These are phyloP conservation scores for Theristus sp. DNA, from an alignment of 2,888 invertebrate genomes.

Conservation along the genomic window DNA sequence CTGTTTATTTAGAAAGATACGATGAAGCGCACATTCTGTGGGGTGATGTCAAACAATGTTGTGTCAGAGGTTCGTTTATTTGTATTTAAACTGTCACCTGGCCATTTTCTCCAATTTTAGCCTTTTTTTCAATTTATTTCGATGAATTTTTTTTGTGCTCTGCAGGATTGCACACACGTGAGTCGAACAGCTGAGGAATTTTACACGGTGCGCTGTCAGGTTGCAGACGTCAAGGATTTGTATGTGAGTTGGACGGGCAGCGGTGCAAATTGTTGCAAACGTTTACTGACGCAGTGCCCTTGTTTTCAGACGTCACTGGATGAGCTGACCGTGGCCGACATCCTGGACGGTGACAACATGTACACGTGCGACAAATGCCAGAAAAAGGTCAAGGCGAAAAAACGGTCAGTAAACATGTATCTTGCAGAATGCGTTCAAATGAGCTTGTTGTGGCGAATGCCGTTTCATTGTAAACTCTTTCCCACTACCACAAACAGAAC, in stretches of 20 bases:
- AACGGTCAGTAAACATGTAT: conserved; percentile 41
- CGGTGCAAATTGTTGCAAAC: too few species aligned
- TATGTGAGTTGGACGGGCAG: conserved; percentile 38
- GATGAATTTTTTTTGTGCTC: too few species aligned
- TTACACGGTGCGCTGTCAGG: conserved; percentile 85
- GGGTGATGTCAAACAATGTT: conserved; percentile 80
- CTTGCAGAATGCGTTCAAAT: conserved; percentile 1
- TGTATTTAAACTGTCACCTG: too few species aligned
- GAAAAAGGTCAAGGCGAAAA: conserved; percentile 82
- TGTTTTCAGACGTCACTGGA: conserved; percentile 54
- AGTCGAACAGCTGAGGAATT: conserved; percentile 84
- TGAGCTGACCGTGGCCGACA: conserved; percentile 91
- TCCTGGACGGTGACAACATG: conserved; percentile 88
- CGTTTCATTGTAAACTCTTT: too few species aligned
- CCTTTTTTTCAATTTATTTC: too few species aligned
- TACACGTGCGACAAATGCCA: conserved; percentile 83
- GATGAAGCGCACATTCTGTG: too few species aligned
- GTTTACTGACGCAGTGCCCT: background rate
- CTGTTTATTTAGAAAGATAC: too few species aligned
- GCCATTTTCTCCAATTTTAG: too few species aligned
- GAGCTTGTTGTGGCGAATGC: background rate
- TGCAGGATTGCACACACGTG: conserved; percentile 74
- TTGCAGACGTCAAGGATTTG: conserved; percentile 83
- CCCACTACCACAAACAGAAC: too few species aligned
- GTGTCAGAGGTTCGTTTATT: conserved; percentile 68